Evolutionary conservation across 2,888 invertebrate genomes (phyloP), one percentile per base, ranked within the genome.

Genomic region (Acrobasis suavella): DNA sequence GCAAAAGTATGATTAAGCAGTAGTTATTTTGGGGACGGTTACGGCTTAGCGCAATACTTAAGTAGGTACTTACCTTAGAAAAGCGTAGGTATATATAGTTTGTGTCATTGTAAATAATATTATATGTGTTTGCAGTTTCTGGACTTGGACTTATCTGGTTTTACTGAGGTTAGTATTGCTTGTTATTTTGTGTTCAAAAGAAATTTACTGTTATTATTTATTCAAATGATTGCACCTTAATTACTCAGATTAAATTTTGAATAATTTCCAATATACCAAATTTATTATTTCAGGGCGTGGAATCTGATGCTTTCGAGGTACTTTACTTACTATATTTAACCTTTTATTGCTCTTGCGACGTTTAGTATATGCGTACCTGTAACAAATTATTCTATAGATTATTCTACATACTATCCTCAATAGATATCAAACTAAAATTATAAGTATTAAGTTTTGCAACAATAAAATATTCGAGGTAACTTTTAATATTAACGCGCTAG

Each of bases 221-320:
- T 12, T 39, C 1, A 42, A 12, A 42, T 5, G 3, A 42, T 42
- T 32, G 8, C 32, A 6, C 7, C 32, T 7, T 32, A 32, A 7
- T 32, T 32, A 32, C 7, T 32, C 7, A 56, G 60, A 17, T 5
- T 62, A 22, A 17, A 50, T 15, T 32, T n/a, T 22, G 17, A 16
- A 62, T 37, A 7, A 50, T 22, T 62, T 60, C 69, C 7, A 32
- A 32, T 22, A 5, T 22, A 3, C 2, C 32, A 32, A 70, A n/a
- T n/a, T n/a, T 64, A 52, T 49, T 16, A 68, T 88, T 83, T 67
- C 78, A 91, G 91, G 88, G 82, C 39, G 72, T 85, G 17, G 91
- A 89, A 69, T 90, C 91, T 0, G 91, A 91, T 68, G 83, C 80
- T 1, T 91, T 85, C 74, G 85, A 83, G 86, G 91, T 90, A 79